phyloP scores from a whole-genome alignment of 1,140 invertebrate species.

The Pseudomyrmex pallidus region DNA sequence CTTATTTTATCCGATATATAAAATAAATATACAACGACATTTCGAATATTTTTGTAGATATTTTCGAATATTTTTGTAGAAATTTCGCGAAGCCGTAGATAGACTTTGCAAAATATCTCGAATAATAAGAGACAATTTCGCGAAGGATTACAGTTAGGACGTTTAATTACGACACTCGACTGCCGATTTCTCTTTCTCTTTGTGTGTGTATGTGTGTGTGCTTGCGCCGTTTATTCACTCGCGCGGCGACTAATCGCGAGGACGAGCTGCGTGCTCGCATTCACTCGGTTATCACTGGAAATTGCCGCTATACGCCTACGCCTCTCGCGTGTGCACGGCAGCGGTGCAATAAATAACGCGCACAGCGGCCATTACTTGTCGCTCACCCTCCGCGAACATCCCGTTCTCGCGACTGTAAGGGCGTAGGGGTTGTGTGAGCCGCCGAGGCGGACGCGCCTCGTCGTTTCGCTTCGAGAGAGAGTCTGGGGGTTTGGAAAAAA shows the following conservation, averaged over 20 bases:
- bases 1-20: too few species aligned
- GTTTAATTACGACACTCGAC: constrained; percentile 36
- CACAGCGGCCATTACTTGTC: constrained; percentile 80
- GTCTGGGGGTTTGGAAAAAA: neutral
- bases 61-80: neutral
- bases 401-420: constrained; percentile 41
- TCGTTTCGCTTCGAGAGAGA: neutral
- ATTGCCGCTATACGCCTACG: constrained; percentile 65
- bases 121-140: neutral
- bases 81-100: too few species aligned
- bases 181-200: neutral
- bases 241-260: constrained; percentile 65
- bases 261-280: constrained; percentile 61
- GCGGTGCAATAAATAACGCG: constrained; percentile 78
- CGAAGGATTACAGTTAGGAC: constrained; percentile 6
- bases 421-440: constrained; percentile 38
- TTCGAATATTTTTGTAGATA: neutral
- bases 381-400: constrained; percentile 71
- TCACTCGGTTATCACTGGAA: constrained; percentile 70
- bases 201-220: neutral
- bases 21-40: too few species aligned
- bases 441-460: neutral
- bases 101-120: neutral
- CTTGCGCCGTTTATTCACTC: constrained; percentile 61
- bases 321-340: constrained; percentile 65